Evolutionary conservation across 2,888 invertebrate genomes (phyloP), one percentile per base, ranked within the genome.

Genomic region (Caenorhabditis angaria): DNA sequence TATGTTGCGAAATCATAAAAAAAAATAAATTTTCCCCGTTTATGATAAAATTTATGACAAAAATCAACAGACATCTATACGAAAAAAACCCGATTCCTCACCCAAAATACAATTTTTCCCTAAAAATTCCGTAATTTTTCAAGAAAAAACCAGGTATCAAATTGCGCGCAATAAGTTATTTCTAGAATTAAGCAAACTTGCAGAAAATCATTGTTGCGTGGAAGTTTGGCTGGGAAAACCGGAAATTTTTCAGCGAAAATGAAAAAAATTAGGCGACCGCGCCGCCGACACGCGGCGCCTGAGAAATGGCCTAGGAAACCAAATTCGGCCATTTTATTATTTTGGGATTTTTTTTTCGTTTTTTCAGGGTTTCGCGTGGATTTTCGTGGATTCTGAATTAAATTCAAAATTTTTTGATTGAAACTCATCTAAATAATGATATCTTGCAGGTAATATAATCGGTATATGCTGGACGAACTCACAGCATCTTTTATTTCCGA

Each of bases 381-480:
- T n/a, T 54, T 6, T 53, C 14, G 54, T 6, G 2, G 4, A 12
- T 28, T 28, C 12, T 24, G 4, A 20, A n/a, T 20, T 20, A 5
- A 53, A 22, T 54, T 54, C 18, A 10, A 27, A 54, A 50, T n/a
- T 50, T 50, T n/a, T n/a, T n/a, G n/a, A n/a, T n/a, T n/a, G n/a
- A n/a, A n/a, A n/a, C n/a, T n/a, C n/a, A n/a, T n/a, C n/a, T n/a
- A n/a, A n/a, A n/a, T 10, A 20, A 24, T 53, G 8, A 55, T 55
- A 55, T 29, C 5, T 27, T 29, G 8, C n/a, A 18, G 4, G n/a
- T 10, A 27, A 3, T 27, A 12, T 25, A 12, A 8, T 18, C 12
- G n/a, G 62, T 74, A 24, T 69, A 74, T 74, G 74, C 69, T 74
- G 48, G 79, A 80, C 71, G 77, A 80, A 53, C 56, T 70, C 12